Base-by-base conservation (phyloP, 2,888 invertebrate species). In the Acleris emargana region DNA sequence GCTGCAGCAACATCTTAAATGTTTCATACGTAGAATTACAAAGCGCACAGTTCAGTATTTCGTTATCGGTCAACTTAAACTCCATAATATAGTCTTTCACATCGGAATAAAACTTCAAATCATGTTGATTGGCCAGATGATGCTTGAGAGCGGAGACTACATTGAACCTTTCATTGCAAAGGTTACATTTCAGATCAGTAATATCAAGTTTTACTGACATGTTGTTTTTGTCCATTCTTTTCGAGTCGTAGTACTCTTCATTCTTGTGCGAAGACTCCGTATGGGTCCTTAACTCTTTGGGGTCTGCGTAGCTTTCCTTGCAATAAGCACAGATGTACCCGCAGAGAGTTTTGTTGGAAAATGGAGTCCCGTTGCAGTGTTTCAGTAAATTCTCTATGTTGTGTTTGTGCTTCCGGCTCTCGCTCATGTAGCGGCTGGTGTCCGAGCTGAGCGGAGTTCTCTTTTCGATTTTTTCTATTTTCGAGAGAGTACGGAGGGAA, bases 201-300 rank as follows among this genome's bases (percentile, higher is more conserved):
- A 90, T 90, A 55, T 91, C 91, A 22, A 91, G 77, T 83, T 91
- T 91, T 5, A 89, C 77, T 0, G 87, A 83, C n/a, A 91, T 53
- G 18, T 90, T 89, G 22, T 80, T 87, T 58, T 82, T 86, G 62
- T 89, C 88, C 62, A 82, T 75, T 11, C 83, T 68, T 49, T 82
- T 85, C 2, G 75, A 77, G 50, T 85, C 83, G 0, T 79, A 76
- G 0, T 88, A 62, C 0, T 78, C 80, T 0, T 77, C 74, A 0
- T 76, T 72, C 17, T 73, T 73, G 58, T 91, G 91, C 1, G 62
- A 60, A 0, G 76, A 71, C 1, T 74, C 71, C 0, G 79, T 81
- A 53, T 91, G 91, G 0, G 62, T 59, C 17, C 83, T 74, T 0
- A 91, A 67, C 1, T 80, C 76, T 2, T 76, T 70, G 3, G 84